Evolutionary conservation across 2,888 invertebrate genomes (phyloP).

Genomic region (Pharmacophagus antenor): DNA sequence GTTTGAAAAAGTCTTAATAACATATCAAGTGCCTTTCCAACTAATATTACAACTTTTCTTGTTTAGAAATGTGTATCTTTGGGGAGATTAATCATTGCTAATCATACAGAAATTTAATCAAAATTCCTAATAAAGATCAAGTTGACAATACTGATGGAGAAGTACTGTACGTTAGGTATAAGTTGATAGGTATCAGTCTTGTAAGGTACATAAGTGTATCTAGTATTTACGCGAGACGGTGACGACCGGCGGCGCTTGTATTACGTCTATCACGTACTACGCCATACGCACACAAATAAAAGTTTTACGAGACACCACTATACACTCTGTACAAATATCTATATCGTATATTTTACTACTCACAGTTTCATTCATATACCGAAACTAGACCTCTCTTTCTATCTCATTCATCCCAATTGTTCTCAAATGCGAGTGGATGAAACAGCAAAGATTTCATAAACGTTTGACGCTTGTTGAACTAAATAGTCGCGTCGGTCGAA

Average conservation of each 20-base stretch:
- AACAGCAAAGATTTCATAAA: conserved; percentile 54
- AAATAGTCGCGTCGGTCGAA: conserved; percentile 67
- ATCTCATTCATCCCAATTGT: conserved; percentile 62
- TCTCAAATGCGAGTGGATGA: conserved; percentile 50
- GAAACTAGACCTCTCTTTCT: conserved; percentile 74
- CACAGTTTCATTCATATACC: conserved; percentile 78
- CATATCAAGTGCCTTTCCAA: too few relatives aligned
- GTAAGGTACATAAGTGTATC: conserved; percentile 40
- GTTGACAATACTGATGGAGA: conserved; percentile 9
- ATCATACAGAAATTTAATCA: not conserved
- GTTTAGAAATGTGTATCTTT: not conserved
- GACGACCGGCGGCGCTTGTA: conserved; percentile 48
- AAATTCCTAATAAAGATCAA: conserved; percentile 7
- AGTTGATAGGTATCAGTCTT: conserved; percentile 32
- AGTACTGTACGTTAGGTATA: conserved; percentile 18
- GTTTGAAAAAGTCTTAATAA: too few relatives aligned
- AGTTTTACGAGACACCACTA: conserved; percentile 71
- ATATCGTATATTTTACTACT: conserved; percentile 48
- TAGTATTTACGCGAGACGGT: conserved; percentile 65
- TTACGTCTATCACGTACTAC: conserved; percentile 61
- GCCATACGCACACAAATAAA: conserved; percentile 59
- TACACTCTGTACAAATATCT: conserved; percentile 45
- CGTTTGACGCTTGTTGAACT: conserved; percentile 76
- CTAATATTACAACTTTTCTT: too few relatives aligned
- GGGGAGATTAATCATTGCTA: not conserved